Evolutionary conservation across 2,797 vertebrate genomes (phyloP).

Genomic region (Emys orbicularis): DNA sequence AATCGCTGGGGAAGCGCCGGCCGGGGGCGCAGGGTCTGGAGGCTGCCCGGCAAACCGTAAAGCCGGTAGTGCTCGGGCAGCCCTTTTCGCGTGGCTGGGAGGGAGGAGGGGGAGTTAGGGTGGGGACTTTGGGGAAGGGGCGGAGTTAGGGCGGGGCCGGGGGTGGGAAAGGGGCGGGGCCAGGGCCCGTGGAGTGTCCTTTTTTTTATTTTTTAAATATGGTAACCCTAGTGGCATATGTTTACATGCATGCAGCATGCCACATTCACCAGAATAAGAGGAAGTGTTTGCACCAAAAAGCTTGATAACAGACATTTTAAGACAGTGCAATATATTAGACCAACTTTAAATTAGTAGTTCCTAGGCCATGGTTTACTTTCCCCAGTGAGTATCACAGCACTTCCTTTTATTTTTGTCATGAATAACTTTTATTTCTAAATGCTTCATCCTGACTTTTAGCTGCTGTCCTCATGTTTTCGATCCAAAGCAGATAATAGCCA

Average conservation of each 20-base stretch:
- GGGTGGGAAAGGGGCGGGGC: too few species aligned
- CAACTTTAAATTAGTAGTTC: neutral
- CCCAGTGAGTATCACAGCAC: neutral
- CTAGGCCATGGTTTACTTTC: neutral
- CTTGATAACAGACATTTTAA: neutral
- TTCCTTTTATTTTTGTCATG: neutral
- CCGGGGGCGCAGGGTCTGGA: too few species aligned
- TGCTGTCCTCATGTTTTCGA: neutral
- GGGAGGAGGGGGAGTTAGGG: too few species aligned
- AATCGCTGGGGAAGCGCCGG: too few species aligned
- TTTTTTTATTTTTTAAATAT: too few species aligned
- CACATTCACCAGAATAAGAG: neutral
- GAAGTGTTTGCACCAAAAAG: neutral
- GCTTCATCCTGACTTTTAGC: neutral
- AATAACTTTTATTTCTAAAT: neutral
- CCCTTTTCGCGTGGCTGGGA: too few species aligned
- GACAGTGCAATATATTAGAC: neutral
- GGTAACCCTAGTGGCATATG: too few species aligned
- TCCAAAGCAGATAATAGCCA: neutral
- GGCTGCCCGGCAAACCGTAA: too few species aligned
- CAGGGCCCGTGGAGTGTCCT: too few species aligned
- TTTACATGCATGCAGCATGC: neutral
- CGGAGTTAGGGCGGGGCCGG: too few species aligned
- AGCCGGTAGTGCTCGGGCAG: too few species aligned
- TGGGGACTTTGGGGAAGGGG: too few species aligned